phyloP scores from a whole-genome alignment of 2,797 vertebrate genomes.

The Scomberomorus guttatus region DNA sequence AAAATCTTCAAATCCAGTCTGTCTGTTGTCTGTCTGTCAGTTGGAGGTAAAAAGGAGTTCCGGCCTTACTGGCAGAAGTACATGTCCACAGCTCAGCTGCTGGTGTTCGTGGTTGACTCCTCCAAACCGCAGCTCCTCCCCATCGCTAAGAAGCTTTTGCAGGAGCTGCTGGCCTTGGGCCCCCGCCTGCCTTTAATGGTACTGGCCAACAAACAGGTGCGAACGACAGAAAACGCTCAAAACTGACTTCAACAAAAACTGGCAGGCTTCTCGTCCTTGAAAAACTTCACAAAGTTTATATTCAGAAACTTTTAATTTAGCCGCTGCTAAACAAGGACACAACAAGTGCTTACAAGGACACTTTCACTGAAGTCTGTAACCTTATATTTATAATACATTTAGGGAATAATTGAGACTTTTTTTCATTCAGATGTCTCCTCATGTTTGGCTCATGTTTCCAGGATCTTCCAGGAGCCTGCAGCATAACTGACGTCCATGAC shows the following conservation, averaged over 20 bases:
- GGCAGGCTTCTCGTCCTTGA: not conserved
- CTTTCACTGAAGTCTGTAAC: no score
- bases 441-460: slow-evolving; percentile 58
- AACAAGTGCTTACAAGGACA: no score
- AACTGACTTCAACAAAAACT: not conserved
- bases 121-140: slow-evolving; percentile 87
- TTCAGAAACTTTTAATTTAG: not conserved
- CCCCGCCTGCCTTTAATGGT: slow-evolving; percentile 91
- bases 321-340: no score
- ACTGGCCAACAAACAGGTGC: slow-evolving; percentile 98
- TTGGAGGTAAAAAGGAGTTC: slow-evolving; percentile 91
- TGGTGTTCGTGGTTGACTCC: slow-evolving; percentile 95
- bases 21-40: slow-evolving; percentile 73
- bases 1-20: no score
- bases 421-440: not conserved
- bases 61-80: slow-evolving; percentile 91
- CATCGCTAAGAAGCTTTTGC: slow-evolving; percentile 89
- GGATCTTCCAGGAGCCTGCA: slow-evolving; percentile 90
- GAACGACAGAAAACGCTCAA: slow-evolving; percentile 39
- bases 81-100: slow-evolving; percentile 86
- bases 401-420: no score
- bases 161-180: slow-evolving; percentile 86
- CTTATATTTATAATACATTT: no score
- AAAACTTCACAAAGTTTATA: not conserved
- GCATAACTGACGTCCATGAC: slow-evolving; percentile 92